Conservation (phyloP, 2,888 invertebrate genomes). For the Hydropsyche betteni region DNA sequence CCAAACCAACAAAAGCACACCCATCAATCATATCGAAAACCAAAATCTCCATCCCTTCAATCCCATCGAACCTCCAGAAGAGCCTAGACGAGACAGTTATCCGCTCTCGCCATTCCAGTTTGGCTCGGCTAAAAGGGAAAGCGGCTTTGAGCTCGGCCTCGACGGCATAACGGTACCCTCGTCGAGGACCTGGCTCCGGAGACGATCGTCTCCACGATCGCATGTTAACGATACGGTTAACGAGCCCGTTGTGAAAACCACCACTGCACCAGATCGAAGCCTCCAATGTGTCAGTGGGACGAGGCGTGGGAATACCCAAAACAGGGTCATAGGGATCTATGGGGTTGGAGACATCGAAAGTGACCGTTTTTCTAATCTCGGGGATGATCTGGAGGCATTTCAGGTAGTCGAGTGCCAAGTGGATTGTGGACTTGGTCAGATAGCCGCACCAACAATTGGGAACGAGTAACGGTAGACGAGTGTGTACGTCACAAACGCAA, state of each 20-base stretch:
- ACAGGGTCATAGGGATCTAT: not conserved
- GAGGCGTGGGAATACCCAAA: not conserved
- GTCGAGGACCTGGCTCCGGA: not conserved
- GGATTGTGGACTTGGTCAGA: not conserved
- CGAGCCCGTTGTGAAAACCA: not conserved
- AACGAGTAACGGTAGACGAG: conserved; percentile 38
- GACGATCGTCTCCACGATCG: too few species aligned
- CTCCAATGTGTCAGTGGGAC: conserved; percentile 18
- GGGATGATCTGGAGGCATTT: not conserved
- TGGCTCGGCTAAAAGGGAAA: conserved; percentile 27
- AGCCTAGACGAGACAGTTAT: conserved; percentile 19
- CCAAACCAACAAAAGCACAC: too few species aligned
- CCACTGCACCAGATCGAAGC: not conserved
- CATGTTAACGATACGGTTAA: not conserved
- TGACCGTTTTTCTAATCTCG: not conserved
- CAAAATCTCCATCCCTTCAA: too few species aligned
- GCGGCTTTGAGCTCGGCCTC: conserved; percentile 30
- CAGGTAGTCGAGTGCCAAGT: not conserved
- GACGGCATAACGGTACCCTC: conserved; percentile 22
- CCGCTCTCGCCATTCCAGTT: conserved; percentile 26
- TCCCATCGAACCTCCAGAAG: too few species aligned
- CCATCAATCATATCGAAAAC: too few species aligned
- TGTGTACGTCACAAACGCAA: conserved; percentile 24
- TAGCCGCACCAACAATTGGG: conserved; percentile 33
- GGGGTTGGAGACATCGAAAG: not conserved